These are phyloP conservation scores for Drosophila virilis DNA, from an alignment of 1,140 invertebrate genomes.

Conservation along the genomic window DNA sequence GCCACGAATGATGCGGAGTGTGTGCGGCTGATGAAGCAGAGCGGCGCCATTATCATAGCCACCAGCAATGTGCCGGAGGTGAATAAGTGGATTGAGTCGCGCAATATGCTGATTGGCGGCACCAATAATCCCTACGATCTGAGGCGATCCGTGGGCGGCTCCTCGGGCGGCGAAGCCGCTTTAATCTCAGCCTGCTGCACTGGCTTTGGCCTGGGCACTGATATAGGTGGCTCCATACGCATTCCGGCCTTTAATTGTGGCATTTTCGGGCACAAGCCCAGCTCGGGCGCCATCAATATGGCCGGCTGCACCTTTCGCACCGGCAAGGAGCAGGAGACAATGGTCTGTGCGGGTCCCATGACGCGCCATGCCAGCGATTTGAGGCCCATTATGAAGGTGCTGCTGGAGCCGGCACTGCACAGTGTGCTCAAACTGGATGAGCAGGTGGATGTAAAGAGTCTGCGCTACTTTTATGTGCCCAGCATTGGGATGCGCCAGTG, in stretches of 20 bases:
- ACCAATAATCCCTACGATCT: slow-evolving; percentile 97
- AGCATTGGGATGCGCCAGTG: slow-evolving; percentile 88
- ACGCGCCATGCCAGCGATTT: slow-evolving; percentile 91
- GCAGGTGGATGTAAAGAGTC: slow-evolving; percentile 87
- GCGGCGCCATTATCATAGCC: slow-evolving; percentile 95
- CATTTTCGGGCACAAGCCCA: slow-evolving; percentile 96
- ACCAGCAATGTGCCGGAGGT: slow-evolving; percentile 97
- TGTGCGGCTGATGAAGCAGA: slow-evolving; percentile 89
- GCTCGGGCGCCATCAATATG: slow-evolving; percentile 87
- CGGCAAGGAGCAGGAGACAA: slow-evolving; percentile 86
- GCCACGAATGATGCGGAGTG: slow-evolving; percentile 91
- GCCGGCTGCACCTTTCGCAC: slow-evolving; percentile 87
- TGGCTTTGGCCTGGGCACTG: slow-evolving; percentile 93
- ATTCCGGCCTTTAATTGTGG: slow-evolving; percentile 98
- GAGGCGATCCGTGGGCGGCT: slow-evolving; percentile 92
- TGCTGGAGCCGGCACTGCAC: slow-evolving; percentile 67
- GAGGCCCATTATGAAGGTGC: slow-evolving; percentile 87
- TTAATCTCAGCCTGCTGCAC: slow-evolving; percentile 90
- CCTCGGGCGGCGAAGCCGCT: slow-evolving; percentile 92
- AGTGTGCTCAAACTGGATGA: slow-evolving; percentile 80
- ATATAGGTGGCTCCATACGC: slow-evolving; percentile 97
- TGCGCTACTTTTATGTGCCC: slow-evolving; percentile 93
- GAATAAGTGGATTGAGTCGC: slow-evolving; percentile 90
- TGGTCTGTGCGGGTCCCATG: slow-evolving; percentile 91
- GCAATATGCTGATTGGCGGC: slow-evolving; percentile 95